A percentile compares a stretch with the other conserved stretches of the same genome.
These are phyloP conservation scores for Lutjanus erythropterus DNA, from an alignment of 2,113 vertebrate species.

Conservation along the genomic window DNA sequence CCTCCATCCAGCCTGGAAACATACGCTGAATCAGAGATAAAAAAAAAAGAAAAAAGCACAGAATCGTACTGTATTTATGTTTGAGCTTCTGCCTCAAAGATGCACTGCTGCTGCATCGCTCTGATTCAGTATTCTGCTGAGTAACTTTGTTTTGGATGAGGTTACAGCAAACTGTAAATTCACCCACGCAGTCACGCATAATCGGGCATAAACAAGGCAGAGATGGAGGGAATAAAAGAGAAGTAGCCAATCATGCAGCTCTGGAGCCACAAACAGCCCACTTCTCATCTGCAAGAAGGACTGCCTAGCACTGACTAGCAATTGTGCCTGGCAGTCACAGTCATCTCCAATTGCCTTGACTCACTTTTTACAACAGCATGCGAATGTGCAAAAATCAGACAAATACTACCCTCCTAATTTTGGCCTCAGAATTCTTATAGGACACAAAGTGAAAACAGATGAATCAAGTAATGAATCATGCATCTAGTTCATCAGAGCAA, in stretches of 20 bases:
- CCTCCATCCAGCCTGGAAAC: slow-evolving; percentile 30
- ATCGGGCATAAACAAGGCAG: slow-evolving; percentile 61
- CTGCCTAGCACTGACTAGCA: slow-evolving; percentile 34
- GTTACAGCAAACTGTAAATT: slow-evolving; percentile 58
- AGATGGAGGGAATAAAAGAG: slow-evolving; percentile 46
- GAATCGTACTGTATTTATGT: slow-evolving; percentile 2
- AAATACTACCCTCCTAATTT: not conserved
- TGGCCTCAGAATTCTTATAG: not conserved
- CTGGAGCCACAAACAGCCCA: slow-evolving; percentile 44
- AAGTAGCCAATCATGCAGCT: slow-evolving; percentile 44
- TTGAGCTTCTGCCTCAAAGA: slow-evolving; percentile 31
- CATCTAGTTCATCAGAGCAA: not conserved
- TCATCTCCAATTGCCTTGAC: slow-evolving; percentile 29
- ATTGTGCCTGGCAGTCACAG: slow-evolving; percentile 40
- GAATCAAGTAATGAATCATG: not conserved
- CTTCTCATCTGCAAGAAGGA: slow-evolving; percentile 34
- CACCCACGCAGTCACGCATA: slow-evolving; percentile 57
- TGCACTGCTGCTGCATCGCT: slow-evolving; percentile 22
- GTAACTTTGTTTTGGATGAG: slow-evolving; percentile 62
- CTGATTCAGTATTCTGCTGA: slow-evolving; percentile 60
- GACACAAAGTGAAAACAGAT: not conserved
- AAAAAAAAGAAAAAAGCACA: not conserved
- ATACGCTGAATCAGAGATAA: slow-evolving; percentile 26
- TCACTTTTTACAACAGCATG: slow-evolving; percentile 47
- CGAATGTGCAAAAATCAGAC: slow-evolving; percentile 18